Percentiles rank a stretch among this genome's conserved stretches.
These are phyloP conservation scores for Metopia argyrocephala DNA, from an alignment of 2,888 invertebrate genomes.

Conservation along the genomic window DNA sequence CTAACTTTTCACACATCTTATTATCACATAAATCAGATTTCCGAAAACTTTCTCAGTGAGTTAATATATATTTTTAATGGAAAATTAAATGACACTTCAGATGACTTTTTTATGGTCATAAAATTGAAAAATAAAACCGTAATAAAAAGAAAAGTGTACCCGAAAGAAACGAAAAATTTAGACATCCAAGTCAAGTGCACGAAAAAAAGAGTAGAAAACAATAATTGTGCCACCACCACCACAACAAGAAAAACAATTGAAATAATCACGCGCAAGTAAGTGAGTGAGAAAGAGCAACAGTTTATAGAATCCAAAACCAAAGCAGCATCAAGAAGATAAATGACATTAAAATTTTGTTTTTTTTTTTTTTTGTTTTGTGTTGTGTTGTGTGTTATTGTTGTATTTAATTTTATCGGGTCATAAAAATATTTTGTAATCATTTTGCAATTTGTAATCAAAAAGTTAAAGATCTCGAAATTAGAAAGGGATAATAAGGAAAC, in stretches of 20 bases:
- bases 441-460: constrained; percentile 70
- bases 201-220: constrained; percentile 42
- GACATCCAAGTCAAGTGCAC: constrained; percentile 53
- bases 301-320: constrained; percentile 16
- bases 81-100: constrained; percentile 36
- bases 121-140: constrained; percentile 47
- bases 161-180: no score
- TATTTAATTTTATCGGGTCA: constrained; percentile 77
- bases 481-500: background rate
- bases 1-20: no score
- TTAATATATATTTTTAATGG: constrained; percentile 34
- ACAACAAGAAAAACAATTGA: constrained; percentile 48
- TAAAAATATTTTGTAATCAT: constrained; percentile 74
- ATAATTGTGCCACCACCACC: constrained; percentile 41
- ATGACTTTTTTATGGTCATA: constrained; percentile 35
- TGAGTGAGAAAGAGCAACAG: constrained; percentile 13
- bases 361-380: background rate
- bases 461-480: background rate
- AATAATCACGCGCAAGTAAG: constrained; percentile 26
- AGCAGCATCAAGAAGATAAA: constrained; percentile 68
- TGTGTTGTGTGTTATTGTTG: no score
- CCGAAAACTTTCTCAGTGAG: no score
- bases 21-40: constrained; percentile 6
- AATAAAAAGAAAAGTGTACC: constrained; percentile 31
- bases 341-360: constrained; percentile 73